phyloP scores from a whole-genome alignment of 2,797 vertebrate species.

The Otus scops region DNA sequence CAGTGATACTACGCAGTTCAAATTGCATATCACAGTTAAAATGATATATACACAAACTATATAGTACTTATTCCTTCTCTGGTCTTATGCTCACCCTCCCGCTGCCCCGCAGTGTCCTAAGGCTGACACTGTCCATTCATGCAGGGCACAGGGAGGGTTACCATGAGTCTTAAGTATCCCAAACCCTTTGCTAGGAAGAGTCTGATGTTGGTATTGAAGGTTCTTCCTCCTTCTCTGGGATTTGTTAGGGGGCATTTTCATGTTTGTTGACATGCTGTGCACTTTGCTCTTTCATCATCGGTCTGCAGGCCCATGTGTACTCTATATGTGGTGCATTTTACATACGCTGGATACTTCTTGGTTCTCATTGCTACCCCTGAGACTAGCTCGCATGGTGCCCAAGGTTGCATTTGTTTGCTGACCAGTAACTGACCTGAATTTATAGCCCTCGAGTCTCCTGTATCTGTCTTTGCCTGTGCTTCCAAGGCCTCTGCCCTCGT shows the following conservation, averaged over 20 bases:
- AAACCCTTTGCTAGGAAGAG: neutral
- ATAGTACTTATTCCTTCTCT: neutral
- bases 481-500: neutral
- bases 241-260: neutral
- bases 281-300: neutral
- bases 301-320: neutral
- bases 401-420: neutral
- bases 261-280: neutral
- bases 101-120: neutral
- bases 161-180: accelerated
- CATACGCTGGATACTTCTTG: neutral
- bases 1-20: neutral
- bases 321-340: neutral
- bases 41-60: neutral
- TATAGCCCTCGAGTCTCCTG: accelerated
- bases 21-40: neutral
- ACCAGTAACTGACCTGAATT: neutral
- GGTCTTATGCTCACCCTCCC: neutral
- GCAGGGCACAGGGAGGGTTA: neutral
- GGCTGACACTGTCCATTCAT: neutral
- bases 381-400: neutral
- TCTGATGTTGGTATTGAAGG: neutral
- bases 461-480: neutral
- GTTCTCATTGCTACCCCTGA: neutral
- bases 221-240: neutral